Evolutionary conservation across 2,888 invertebrate species (phyloP).

Genomic region (Pseudolycoriella hygida): DNA sequence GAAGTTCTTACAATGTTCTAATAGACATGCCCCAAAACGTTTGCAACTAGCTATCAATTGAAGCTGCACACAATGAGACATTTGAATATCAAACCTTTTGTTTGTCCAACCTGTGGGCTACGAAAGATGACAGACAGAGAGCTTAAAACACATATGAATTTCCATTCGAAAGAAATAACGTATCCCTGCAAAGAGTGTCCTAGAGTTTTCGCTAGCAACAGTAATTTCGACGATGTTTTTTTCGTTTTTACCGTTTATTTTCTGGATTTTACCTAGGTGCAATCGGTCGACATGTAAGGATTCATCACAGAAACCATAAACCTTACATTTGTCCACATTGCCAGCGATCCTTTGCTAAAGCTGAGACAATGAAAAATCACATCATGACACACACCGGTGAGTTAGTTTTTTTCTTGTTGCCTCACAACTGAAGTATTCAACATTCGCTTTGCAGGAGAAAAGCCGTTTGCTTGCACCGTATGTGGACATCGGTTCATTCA

Average conservation of each 20-base stretch:
- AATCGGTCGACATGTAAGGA: not conserved
- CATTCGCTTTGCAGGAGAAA: not conserved
- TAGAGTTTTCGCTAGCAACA: not conserved
- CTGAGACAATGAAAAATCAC: slow-evolving; percentile 1
- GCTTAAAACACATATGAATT: slow-evolving; percentile 1
- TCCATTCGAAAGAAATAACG: slow-evolving; percentile 1
- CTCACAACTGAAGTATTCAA: too few relatives aligned
- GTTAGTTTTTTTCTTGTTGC: too few relatives aligned
- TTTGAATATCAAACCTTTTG: slow-evolving; percentile 7
- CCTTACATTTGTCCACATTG: not conserved
- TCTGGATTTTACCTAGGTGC: not conserved
- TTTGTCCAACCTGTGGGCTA: slow-evolving; percentile 7
- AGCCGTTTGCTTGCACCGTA: not conserved
- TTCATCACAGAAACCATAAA: not conserved
- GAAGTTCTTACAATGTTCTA: too few relatives aligned
- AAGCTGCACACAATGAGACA: slow-evolving; percentile 8
- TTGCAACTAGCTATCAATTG: slow-evolving; percentile 4
- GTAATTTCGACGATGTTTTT: not conserved
- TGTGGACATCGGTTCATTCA: not conserved
- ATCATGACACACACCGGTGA: not conserved
- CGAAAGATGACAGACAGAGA: slow-evolving; percentile 2
- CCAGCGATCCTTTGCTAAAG: not conserved
- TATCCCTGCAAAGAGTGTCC: slow-evolving; percentile 2
- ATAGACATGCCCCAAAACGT: slow-evolving; percentile 3
- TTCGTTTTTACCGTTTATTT: too few relatives aligned